Evolutionary conservation across 2,888 invertebrate genomes (phyloP).

Genomic region (Cryptophagus acutangulus): DNA sequence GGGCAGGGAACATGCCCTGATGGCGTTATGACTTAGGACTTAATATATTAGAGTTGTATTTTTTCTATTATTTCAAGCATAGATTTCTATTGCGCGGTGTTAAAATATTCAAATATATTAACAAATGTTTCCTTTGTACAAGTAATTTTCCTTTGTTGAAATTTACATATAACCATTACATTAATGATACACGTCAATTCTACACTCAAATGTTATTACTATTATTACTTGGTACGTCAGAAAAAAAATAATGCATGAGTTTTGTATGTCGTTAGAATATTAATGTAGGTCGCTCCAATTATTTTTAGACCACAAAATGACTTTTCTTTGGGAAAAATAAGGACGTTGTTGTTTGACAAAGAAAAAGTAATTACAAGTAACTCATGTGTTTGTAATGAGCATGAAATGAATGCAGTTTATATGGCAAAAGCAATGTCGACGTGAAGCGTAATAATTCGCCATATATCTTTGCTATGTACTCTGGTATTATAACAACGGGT

Average conservation of each 20-base stretch:
- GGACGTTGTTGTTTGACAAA: slow-evolving; percentile 9
- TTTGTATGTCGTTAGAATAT: too few relatives aligned
- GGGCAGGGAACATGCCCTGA: slow-evolving; percentile 27
- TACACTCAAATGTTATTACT: too few relatives aligned
- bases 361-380: slow-evolving; percentile 24
- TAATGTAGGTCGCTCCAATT: neutral
- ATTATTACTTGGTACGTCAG: too few relatives aligned
- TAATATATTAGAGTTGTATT: slow-evolving; percentile 27
- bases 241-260: too few relatives aligned
- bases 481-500: slow-evolving; percentile 19
- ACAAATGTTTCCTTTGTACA: slow-evolving; percentile 9
- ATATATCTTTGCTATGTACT: slow-evolving; percentile 33
- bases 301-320: neutral
- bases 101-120: slow-evolving; percentile 15
- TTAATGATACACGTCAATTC: too few relatives aligned
- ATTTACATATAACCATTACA: too few relatives aligned
- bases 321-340: neutral
- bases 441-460: slow-evolving; percentile 35
- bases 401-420: slow-evolving; percentile 18
- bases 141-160: too few relatives aligned
- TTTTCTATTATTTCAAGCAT: slow-evolving; percentile 16
- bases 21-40: slow-evolving; percentile 25
- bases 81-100: slow-evolving; percentile 11
- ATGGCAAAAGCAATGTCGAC: slow-evolving; percentile 30
- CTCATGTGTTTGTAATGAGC: slow-evolving; percentile 26